Percentiles rank a stretch among this genome's conserved stretches.
These are phyloP conservation scores for Vesta saturnalis DNA, from an alignment of 2,888 invertebrate genomes.

Conservation along the genomic window DNA sequence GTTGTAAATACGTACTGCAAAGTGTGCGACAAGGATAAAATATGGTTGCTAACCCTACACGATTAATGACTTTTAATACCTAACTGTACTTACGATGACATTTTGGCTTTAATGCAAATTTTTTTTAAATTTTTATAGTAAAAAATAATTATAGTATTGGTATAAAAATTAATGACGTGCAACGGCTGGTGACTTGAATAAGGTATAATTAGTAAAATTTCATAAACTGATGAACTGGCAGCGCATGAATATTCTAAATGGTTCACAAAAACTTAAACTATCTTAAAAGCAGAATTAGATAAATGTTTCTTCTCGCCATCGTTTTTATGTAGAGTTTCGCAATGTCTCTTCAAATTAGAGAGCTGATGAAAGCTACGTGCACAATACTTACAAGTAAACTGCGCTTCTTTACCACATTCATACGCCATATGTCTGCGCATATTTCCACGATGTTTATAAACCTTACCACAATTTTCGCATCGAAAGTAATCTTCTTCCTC, in stretches of 20 bases:
- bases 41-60: no score
- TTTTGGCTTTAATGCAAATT: no score
- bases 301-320: neutral
- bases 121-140: no score
- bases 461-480: slow-evolving; percentile 16
- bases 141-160: no score
- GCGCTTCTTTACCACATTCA: slow-evolving; percentile 66
- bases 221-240: no score
- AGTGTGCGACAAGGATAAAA: no score
- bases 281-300: slow-evolving; percentile 7
- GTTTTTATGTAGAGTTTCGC: slow-evolving; percentile 14
- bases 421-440: slow-evolving; percentile 62
- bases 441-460: slow-evolving; percentile 20
- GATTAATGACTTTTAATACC: no score
- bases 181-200: no score
- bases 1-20: no score
- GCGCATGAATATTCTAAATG: no score
- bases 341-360: slow-evolving; percentile 16
- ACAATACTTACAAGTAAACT: slow-evolving; percentile 41
- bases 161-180: no score
- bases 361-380: slow-evolving; percentile 10
- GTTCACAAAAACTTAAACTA: slow-evolving; percentile 11
- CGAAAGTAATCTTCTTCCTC: slow-evolving; percentile 1
- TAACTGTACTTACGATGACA: no score
- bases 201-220: neutral